These are phyloP conservation scores for Chanos chanos DNA, from an alignment of 2,797 vertebrate genomes.

Conservation along the genomic window DNA sequence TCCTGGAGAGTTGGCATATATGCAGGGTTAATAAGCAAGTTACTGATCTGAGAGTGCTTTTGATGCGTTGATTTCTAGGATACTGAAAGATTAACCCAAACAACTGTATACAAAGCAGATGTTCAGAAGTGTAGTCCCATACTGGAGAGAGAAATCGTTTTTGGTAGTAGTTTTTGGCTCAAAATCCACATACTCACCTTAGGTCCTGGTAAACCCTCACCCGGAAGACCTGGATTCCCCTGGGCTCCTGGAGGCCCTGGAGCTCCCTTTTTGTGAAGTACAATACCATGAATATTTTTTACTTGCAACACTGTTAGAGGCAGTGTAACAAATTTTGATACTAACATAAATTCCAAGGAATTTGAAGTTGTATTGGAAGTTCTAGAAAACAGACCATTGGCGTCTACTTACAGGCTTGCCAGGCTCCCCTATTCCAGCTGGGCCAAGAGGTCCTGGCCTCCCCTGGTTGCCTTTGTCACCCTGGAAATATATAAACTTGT, in stretches of 20 bases:
- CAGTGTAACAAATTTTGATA: background rate
- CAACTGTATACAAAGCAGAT: background rate
- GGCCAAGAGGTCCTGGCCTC: constrained; percentile 58
- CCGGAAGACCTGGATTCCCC: constrained; percentile 71
- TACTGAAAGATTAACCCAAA: no score
- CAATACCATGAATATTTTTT: background rate
- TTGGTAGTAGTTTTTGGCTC: no score
- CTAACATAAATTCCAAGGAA: no score
- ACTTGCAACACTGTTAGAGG: background rate
- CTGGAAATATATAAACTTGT: constrained; percentile 41
- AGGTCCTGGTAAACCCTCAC: constrained; percentile 77
- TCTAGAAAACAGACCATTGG: no score
- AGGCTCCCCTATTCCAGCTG: constrained; percentile 71
- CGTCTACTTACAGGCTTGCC: constrained; percentile 73
- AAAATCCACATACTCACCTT: constrained; percentile 80
- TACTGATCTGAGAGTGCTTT: no score
- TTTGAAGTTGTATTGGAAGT: no score
- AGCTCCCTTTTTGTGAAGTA: constrained; percentile 63
- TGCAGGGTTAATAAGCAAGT: no score
- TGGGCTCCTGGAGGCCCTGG: constrained; percentile 67
- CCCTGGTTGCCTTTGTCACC: constrained; percentile 70
- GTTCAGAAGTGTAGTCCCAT: no score
- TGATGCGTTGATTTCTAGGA: no score
- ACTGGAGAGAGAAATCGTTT: no score
- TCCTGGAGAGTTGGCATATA: no score